Conservation (phyloP, 2,113 vertebrate genomes). For the Heterochromis multidens region DNA sequence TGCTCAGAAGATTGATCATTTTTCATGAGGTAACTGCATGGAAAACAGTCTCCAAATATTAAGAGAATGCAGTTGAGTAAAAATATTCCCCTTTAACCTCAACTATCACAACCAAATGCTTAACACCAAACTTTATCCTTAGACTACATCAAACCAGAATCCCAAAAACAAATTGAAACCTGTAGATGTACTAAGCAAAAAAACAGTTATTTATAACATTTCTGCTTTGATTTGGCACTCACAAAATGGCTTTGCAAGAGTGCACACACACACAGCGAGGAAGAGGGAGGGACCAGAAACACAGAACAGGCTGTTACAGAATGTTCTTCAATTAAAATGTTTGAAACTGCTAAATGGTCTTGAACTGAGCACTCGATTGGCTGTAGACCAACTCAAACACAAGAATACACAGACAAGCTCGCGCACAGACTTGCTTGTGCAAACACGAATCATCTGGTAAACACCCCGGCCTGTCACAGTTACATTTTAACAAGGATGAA, state of each 20-base stretch:
- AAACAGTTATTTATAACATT: fast-evolving
- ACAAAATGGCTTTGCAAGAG: neutral
- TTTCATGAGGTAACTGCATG: neutral
- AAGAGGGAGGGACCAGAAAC: neutral
- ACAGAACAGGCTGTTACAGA: neutral
- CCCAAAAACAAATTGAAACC: fast-evolving
- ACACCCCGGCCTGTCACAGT: neutral
- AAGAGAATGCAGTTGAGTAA: neutral
- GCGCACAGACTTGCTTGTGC: neutral
- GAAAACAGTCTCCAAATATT: neutral
- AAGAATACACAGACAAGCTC: neutral
- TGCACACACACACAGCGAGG: neutral
- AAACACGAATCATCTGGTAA: neutral
- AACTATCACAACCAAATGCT: fast-evolving
- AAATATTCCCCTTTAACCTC: neutral
- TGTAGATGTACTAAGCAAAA: fast-evolving
- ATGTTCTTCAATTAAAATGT: constrained; percentile 2
- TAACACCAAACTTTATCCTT: too few species aligned
- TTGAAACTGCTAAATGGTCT: constrained; percentile 6
- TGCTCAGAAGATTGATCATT: neutral
- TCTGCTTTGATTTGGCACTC: neutral
- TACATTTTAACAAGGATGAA: neutral
- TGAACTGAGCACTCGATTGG: neutral
- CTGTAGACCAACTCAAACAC: neutral
- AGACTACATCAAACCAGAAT: neutral